Evolutionary conservation across 2,888 invertebrate genomes (phyloP), one percentile per base, ranked within the genome.

Genomic region (Eurytoma adleriae): DNA sequence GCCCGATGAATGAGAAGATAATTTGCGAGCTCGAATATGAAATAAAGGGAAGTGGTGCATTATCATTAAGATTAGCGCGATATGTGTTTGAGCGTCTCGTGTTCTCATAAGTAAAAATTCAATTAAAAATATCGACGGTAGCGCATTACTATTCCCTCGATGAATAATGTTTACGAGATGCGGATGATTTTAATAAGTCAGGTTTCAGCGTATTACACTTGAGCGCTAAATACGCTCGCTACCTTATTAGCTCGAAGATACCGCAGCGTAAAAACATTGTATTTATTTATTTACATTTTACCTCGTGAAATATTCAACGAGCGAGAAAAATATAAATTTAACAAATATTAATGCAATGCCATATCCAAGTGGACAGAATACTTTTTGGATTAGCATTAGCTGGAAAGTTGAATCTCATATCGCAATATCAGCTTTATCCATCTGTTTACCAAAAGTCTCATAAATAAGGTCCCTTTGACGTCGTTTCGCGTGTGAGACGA

Each of bases 401-500:
- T 68, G 12, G 56, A 62, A 76, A 50, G 73, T 64, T 70, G 70
- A 59, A 73, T 84, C 83, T 84, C 84, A 83, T 83, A 82, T 83
- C 78, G 81, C 77, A 85, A 89, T 90, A 90, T 90, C 89, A 89
- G 88, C 88, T 89, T 89, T 88, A 90, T 89, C 89, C 89, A 90
- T 90, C 89, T 90, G 89, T 90, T 90, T 90, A 88, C 89, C 88
- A 86, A 90, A 88, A 89, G 88, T 89, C 90, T 90, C 90, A 90
- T 90, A 90, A 90, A 90, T 90, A 89, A 90, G 89, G 87, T 89
- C 87, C 88, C 90, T 90, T 90, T 90, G 89, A 90, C 86, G 87
- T 85, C 86, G 84, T 85, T 86, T 85, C 86, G 87, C 86, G 64
- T 5, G 50, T 2, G 52, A 62, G 74, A 18, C 20, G 40, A 69